Base-by-base conservation (phyloP, 1,140 invertebrate species). In the Trinorchestia longiramus region DNA sequence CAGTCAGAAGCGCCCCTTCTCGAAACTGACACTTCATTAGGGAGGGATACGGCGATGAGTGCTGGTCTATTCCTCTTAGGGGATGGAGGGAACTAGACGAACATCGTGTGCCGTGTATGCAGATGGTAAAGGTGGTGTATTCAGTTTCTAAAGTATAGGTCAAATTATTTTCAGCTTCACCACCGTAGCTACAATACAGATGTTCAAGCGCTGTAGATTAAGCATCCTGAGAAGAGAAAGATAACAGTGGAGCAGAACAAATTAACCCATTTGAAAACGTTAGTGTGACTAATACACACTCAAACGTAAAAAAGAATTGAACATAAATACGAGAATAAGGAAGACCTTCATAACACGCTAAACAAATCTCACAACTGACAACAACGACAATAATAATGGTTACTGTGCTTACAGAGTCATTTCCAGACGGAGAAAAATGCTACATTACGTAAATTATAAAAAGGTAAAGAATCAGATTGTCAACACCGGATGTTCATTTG, bases 1-100 rank as follows among this genome's bases (percentile, higher is more conserved):
- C 92, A 42, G 44, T 94, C 92, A 94, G 15, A 94, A 47, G 43
- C 92, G 41, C 92, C 92, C 92, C 92, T 94, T 91, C 88, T 91
- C 92, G 43, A 94, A 43, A 43, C 92, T 94, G 92, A 94, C 92
- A 94, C 92, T 94, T 94, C 92, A 94, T 94, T 94, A 94, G 92
- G 43, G 43, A 94, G 92, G 43, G 92, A 94, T 43, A 47, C 92
- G 92, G 88, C 88, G 88, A 90, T 43, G 88, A 90, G 88, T 43
- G 43, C 88, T 90, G 41, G 88, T 90, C 62, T 36, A 77, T 28
- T 77, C 62, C 62, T 77, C 8, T 11, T 36, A 28, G 28, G 62
- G 62, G 62, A 77, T 11, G 62, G 36, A 36, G 28, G n/a, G n/a
- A 11, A 41, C 4, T 4, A 15, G 88, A 36, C 36, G 43, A 90